A percentile compares a stretch with the other conserved stretches of the same genome.
phyloP scores from a whole-genome alignment of 2,888 invertebrate genomes.

The Microctonus brassicae region DNA sequence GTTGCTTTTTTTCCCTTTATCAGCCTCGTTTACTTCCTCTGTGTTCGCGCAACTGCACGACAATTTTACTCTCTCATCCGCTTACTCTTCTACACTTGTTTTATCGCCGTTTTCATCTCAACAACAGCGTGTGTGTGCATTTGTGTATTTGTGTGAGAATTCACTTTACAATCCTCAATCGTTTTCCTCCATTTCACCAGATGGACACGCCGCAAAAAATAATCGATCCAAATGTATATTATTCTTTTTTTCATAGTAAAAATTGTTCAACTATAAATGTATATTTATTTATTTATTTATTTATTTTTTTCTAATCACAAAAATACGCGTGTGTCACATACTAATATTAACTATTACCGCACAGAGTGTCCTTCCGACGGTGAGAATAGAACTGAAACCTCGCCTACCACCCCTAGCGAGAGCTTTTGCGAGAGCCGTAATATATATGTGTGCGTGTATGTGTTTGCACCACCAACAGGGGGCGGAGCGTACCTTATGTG shows the following conservation, averaged over 20 bases:
- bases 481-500: slow-evolving; percentile 33
- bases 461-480: slow-evolving; percentile 38
- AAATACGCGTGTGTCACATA: slow-evolving; percentile 20
- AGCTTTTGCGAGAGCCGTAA: slow-evolving; percentile 21
- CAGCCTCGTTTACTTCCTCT: background rate
- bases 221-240: background rate
- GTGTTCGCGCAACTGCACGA: background rate
- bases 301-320: no score
- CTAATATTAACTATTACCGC: slow-evolving; percentile 18
- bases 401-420: slow-evolving; percentile 37
- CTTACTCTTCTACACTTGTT: background rate
- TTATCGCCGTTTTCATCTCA: background rate
- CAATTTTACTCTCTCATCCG: no score
- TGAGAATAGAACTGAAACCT: slow-evolving; percentile 35
- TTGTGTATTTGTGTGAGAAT: background rate
- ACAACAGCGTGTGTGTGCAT: background rate
- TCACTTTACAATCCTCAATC: background rate
- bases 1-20: background rate
- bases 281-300: background rate
- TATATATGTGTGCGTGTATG: background rate
- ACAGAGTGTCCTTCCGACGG: slow-evolving; percentile 24
- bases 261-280: background rate
- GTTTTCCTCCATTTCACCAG: background rate
- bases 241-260: background rate
- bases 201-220: background rate